Evolutionary conservation across 2,888 invertebrate genomes (phyloP), one percentile per base, ranked within the genome.

Genomic region (Vandiemenella viatica): DNA sequence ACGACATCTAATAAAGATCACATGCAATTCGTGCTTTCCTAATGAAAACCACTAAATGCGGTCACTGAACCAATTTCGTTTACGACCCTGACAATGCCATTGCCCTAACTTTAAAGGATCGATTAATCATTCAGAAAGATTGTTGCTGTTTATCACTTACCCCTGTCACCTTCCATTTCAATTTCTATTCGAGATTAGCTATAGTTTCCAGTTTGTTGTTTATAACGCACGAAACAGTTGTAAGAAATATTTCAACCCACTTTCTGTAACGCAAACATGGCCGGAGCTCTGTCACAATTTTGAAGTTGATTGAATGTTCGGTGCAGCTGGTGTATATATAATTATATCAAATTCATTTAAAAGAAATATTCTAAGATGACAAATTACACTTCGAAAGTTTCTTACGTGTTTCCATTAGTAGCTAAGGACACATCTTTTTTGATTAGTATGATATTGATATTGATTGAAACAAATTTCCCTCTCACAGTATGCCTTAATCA

Each of bases 81-180:
- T 63, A n/a, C 72, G 73, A 72, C 73, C 73, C 71, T 73, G 73
- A 73, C 73, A 73, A 72, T 73, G 73, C 71, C 72, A 71, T 72
- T 72, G 72, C 70, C 70, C 71, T 68, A 66, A 64, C 38, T 37
- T 23, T 37, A 45, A 42, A 42, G 15, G n/a, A 32, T 32, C 32
- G n/a, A n/a, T 32, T 13, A 32, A 32, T 13, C n/a, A n/a, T 13
- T 13, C 32, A 13, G 32, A 32, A 32, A 32, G 47, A 20, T 40
- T n/a, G n/a, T n/a, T n/a, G n/a, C n/a, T n/a, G n/a, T n/a, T n/a
- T n/a, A n/a, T n/a, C n/a, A 62, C 65, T 64, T 53, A 65, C 65
- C 65, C 58, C 65, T 63, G 52, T 65, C 65, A 54, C 59, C 62
- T 51, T 65, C 61, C 57, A 65, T 65, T 65, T 65, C 65, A 20